Evolutionary conservation across 2,888 invertebrate genomes (phyloP), one percentile per base, ranked within the genome.

Genomic region (Torymus tubicola): DNA sequence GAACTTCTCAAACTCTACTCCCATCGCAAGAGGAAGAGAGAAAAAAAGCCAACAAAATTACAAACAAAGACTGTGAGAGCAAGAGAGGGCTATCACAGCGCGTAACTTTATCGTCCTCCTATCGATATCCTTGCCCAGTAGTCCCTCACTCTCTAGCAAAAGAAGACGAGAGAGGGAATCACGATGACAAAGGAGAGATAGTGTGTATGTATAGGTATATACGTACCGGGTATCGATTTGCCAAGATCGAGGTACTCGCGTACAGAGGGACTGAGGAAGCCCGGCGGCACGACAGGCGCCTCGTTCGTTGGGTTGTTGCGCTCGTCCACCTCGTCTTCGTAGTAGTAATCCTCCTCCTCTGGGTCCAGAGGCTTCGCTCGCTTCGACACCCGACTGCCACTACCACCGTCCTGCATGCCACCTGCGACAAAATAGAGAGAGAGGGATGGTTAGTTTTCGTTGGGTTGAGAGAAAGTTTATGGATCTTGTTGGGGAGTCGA

Each of bases 191-290:
- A n/a, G 50, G 50, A 12, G 57, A 65, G 65, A 24, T 64, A 31
- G 13, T 12, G 24, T 55, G 55, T 12, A 2, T n/a, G n/a, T 63
- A 1, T 53, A 53, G 24, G 21, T 61, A 86, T 89, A 86, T 86
- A 89, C 92, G 92, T 92, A 96, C 96, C 96, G 87, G 96, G 96
- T 92, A 96, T 96, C 83, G 96, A 96, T 93, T 96, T 96, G 87
- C 96, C 96, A 85, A 96, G 93, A 92, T 96, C 96, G 84, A 96
- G 92, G 91, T 96, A 96, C 89, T 96, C 96, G 85, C 96, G 93
- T 63, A 96, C 96, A 0, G 96, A 96, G 61, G 96, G 96, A 89
- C 96, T 96, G 85, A 96, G 92, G 91, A 96, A 96, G 84, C 95
- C 94, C 1, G 94, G 93, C 5, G 96, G 96, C 81, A 95, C 94